Percentiles rank a stretch among this genome's conserved stretches.
Conservation (phyloP, 64 coral and sea anemone genomes). For the Anthopleura sola region DNA sequence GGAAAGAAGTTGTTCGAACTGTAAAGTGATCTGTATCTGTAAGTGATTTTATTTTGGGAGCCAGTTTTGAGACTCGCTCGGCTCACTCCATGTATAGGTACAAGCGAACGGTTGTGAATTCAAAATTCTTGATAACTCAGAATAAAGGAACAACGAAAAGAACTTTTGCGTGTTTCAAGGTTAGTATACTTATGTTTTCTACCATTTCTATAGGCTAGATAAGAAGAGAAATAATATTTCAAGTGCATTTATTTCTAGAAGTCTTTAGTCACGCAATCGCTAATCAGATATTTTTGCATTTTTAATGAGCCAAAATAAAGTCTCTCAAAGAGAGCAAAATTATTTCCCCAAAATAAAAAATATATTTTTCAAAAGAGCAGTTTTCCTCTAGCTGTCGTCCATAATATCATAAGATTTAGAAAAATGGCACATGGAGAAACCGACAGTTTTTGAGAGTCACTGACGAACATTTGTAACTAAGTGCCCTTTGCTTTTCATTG, state of each 20-base stretch:
- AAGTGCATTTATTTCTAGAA: too few relatives aligned
- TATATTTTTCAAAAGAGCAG: not conserved
- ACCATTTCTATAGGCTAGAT: not conserved
- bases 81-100: too few relatives aligned
- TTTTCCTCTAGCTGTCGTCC: not conserved
- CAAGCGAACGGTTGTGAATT: not conserved
- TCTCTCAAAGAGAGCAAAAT: not conserved
- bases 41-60: not conserved
- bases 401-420: not conserved
- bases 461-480: not conserved
- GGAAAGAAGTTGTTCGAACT: too few relatives aligned
- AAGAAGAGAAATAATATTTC: too few relatives aligned
- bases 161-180: not conserved
- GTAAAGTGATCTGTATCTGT: too few relatives aligned
- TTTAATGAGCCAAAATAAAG: not conserved
- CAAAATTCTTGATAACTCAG: not conserved
- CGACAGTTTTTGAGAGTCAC: not conserved
- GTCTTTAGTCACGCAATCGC: too few relatives aligned
- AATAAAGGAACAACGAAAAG: not conserved
- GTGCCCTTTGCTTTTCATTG: not conserved
- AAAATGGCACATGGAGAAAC: constrained; percentile 10
- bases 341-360: constrained; percentile 3
- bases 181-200: not conserved
- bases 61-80: too few relatives aligned
- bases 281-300: too few relatives aligned